Evolutionary conservation across 2,888 invertebrate species (phyloP), one percentile per base, ranked within the genome.

Genomic region (Nowickia ferox): DNA sequence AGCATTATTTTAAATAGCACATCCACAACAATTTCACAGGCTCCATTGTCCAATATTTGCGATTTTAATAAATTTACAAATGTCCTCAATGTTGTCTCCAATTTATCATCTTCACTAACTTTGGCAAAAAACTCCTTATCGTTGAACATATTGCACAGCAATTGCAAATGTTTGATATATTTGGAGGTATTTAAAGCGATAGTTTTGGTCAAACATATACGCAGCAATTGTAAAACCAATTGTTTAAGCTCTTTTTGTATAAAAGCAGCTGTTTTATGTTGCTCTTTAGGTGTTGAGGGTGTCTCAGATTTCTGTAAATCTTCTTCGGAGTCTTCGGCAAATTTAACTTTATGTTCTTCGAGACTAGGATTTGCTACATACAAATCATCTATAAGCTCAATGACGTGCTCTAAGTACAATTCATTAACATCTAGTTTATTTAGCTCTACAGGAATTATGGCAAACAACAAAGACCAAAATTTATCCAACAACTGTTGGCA

Each of bases 1-100:
- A 93, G 93, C 82, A 95, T 89, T 68, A 96, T 89, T 80, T 94
- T 93, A 90, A 96, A 96, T 65, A 95, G 92, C 13, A 96, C 92
- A 88, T 95, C 95, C 2, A 96, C 93, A 2, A 95, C 92, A 46
- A 94, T 90, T 86, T 94, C 94, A 53, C 94, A 93, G 22, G 94
- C 92, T 88, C 94, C 94, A 0, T 93, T 90, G 68, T 94, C 93
- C 5, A 89, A 46, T 11, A 83, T 55, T 1, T 55, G 42, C 0
- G 93, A 88, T 4, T 74, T 85, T 13, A 92, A 65, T 17, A 91
- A 85, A 4, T 81, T 53, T 0, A 89, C 84, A 75, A 93, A 90
- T 42, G 87, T 88, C 42, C 90, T 88, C 15, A 92, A 87, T 0
- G 92, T 89, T 0, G 89, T 89, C 5, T 89, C 88, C 6, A 92